Percentiles rank a stretch among this genome's conserved stretches.
Evolutionary conservation across 2,888 invertebrate genomes (phyloP).

Genomic region (Amorpha juglandis): DNA sequence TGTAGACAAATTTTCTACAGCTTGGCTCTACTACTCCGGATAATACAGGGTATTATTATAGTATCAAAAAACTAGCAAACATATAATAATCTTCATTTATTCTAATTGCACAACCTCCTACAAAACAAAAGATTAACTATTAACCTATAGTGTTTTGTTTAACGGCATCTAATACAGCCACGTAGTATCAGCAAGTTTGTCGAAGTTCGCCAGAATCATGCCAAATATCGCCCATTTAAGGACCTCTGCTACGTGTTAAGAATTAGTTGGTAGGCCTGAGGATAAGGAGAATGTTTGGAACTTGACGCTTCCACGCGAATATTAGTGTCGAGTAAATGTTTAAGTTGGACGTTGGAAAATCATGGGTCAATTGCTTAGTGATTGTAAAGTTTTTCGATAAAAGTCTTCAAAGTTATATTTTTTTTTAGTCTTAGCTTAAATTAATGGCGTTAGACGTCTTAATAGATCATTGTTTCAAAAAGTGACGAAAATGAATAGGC

Average conservation of each 20-base stretch:
- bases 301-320: not conserved
- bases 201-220: constrained; percentile 30
- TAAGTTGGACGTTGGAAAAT: not conserved
- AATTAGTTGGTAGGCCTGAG: constrained; percentile 30
- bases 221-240: constrained; percentile 38
- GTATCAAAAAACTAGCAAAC: no score
- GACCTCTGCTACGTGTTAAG: constrained; percentile 35
- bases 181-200: constrained; percentile 15
- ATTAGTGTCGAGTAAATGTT: not conserved
- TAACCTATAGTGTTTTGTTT: constrained; percentile 10
- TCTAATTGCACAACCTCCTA: not conserved
- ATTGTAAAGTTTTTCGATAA: not conserved
- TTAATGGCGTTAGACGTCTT: no score
- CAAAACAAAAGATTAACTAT: constrained; percentile 6
- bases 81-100: no score
- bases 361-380: constrained; percentile 5
- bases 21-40: no score
- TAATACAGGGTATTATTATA: no score
- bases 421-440: no score
- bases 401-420: not conserved
- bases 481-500: no score
- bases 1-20: no score
- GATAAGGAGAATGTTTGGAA: not conserved
- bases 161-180: constrained; percentile 12
- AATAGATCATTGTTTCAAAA: no score